Evolutionary conservation across 2,888 invertebrate species (phyloP).

Genomic region (Chloroclysta siterata): DNA sequence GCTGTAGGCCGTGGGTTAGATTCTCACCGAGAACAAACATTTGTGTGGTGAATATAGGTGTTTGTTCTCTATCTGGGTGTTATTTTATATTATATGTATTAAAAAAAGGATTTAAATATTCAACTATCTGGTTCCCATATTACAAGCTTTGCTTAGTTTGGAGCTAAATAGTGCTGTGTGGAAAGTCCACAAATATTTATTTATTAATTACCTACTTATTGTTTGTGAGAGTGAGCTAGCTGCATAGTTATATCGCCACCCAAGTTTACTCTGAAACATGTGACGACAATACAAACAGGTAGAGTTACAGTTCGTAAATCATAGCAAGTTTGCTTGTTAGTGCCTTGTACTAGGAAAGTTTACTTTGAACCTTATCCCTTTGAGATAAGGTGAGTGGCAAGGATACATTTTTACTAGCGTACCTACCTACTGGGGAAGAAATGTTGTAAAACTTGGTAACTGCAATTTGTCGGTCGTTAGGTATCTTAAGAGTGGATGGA

Average conservation of each 20-base stretch:
- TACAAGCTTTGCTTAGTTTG: too few species aligned
- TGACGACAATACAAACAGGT: slow-evolving; percentile 25
- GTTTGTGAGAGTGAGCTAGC: slow-evolving; percentile 7
- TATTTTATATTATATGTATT: too few species aligned
- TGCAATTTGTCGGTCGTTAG: slow-evolving; percentile 29
- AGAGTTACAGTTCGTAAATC: slow-evolving; percentile 30
- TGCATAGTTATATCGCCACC: slow-evolving; percentile 2
- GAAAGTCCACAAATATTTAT: too few species aligned
- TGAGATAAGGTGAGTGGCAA: slow-evolving; percentile 3
- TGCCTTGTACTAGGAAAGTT: slow-evolving; percentile 3
- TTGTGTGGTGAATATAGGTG: too few species aligned
- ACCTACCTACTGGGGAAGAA: slow-evolving; percentile 6
- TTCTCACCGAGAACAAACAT: too few species aligned
- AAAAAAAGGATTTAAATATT: too few species aligned
- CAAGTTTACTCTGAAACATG: slow-evolving; percentile 22
- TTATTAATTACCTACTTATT: too few species aligned
- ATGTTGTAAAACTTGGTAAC: slow-evolving; percentile 27
- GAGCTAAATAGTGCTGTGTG: too few species aligned
- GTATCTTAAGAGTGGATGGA: slow-evolving; percentile 7
- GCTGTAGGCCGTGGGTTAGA: too few species aligned
- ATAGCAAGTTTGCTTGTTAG: slow-evolving; percentile 28
- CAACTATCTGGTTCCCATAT: too few species aligned
- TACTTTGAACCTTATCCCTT: slow-evolving; percentile 18
- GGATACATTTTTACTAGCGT: slow-evolving; percentile 10
- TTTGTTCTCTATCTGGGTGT: too few species aligned